Evolutionary conservation across 1,140 invertebrate genomes (phyloP), one percentile per base, ranked within the genome.

Genomic region (Mamestra configurata): DNA sequence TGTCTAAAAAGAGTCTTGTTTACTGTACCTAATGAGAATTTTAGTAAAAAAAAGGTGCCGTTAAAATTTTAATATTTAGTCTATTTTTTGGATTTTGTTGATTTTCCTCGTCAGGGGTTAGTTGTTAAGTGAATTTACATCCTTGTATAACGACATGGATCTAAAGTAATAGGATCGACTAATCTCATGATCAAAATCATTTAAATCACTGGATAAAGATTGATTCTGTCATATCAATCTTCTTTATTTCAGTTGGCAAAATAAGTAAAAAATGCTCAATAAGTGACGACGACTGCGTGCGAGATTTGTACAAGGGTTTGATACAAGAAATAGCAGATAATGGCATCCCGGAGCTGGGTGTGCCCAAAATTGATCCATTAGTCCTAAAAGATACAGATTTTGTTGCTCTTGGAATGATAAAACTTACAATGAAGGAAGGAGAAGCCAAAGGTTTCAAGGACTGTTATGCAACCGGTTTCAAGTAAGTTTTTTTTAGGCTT

Each of bases 401-500:
- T 6, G 8, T 15, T 13, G 13, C 27, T 18, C 24, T 76, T n/a
- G 71, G 53, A n/a, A 40, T 75, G 71, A 37, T 75, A 22, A 76
- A 76, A 11, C 6, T 31, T 11, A 49, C n/a, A 18, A 20, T 64
- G 10, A 0, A 6, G 0, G 27, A 76, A 11, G 73, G 73, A 18
- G 31, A 22, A 10, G 40, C 15, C 15, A 64, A 61, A 49, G 73
- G 73, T 13, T 61, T 64, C n/a, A 76, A 35, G 2, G 49, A 22
- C 5, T 76, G 73, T 35, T 2, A 31, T 6, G 0, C 10, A 13
- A 49, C 43, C 15, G n/a, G 4, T 20, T 64, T 20, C 1, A 20
- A 31, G 73, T 76, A 76, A 76, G 73, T 8, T 46, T 40, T 27
- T 10, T 20, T 40, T 40, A n/a, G n/a, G n/a, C n/a, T n/a, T n/a